Percentiles rank a stretch among this genome's conserved stretches.
phyloP scores from a whole-genome alignment of 1,140 invertebrate species.

The Bombus confusus region DNA sequence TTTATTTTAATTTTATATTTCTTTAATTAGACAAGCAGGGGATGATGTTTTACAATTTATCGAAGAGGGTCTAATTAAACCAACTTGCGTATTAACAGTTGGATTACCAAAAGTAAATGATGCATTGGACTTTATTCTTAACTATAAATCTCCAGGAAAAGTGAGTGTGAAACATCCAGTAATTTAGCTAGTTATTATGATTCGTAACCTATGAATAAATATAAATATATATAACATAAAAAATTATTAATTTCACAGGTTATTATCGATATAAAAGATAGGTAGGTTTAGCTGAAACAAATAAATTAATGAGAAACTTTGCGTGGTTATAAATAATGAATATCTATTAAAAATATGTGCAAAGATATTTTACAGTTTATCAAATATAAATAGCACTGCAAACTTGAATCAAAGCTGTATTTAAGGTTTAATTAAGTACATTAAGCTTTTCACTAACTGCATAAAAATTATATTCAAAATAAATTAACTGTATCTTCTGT shows the following conservation, averaged over 20 bases:
- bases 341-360: background rate
- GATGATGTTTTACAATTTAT: conserved; percentile 76
- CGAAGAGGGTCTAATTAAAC: conserved; percentile 76
- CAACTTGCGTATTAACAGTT: conserved; percentile 66
- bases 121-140: conserved; percentile 68
- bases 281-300: conserved; percentile 46
- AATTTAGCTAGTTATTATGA: background rate
- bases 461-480: background rate
- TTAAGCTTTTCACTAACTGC: background rate
- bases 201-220: background rate
- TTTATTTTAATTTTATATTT: conserved; percentile 24
- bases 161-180: conserved; percentile 52
- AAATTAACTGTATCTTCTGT: background rate
- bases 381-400: background rate
- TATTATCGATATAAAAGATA: conserved; percentile 73
- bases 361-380: background rate
- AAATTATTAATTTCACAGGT: conserved; percentile 65
- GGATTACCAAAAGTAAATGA: conserved; percentile 75
- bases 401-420: background rate
- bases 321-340: background rate
- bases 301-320: background rate
- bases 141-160: conserved; percentile 74
- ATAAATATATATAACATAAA: background rate
- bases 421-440: background rate
- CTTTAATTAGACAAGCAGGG: conserved; percentile 71